phyloP scores from a whole-genome alignment of 2,113 vertebrate species.

The Chaetura pelagica region DNA sequence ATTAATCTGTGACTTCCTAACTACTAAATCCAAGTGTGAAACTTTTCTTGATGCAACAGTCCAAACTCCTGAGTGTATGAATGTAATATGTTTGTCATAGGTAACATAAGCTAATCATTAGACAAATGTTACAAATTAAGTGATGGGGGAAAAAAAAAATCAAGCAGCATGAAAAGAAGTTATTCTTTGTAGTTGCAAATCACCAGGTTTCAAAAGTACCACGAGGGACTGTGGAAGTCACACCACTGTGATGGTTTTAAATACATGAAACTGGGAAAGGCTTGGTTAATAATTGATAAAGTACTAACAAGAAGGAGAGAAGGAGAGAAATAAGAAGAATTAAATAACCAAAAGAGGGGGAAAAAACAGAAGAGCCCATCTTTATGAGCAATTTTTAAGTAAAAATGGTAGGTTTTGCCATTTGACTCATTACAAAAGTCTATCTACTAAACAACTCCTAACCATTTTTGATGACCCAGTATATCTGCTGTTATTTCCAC shows the following conservation, averaged over 20 bases:
- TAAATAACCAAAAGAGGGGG: not conserved
- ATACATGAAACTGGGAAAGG: not conserved
- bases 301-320: not conserved
- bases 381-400: not conserved
- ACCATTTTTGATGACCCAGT: not conserved
- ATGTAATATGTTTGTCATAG: not conserved
- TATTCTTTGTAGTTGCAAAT: conserved; percentile 5
- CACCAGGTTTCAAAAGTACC: not conserved
- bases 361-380: accelerated
- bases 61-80: not conserved
- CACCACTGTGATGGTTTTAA: conserved; percentile 22
- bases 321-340: not conserved
- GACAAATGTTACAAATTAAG: conserved; percentile 38
- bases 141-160: not conserved
- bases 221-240: not conserved
- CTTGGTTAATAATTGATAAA: not conserved
- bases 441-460: not conserved
- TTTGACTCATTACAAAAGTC: not conserved
- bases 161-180: not conserved
- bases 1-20: not conserved
- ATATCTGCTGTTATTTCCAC: not conserved
- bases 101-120: not conserved
- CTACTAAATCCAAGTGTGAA: not conserved
- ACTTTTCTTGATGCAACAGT: not conserved
- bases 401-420: not conserved